These are phyloP conservation scores for Aplodontia rufa DNA, from an alignment of 2,113 vertebrate genomes.

Conservation along the genomic window DNA sequence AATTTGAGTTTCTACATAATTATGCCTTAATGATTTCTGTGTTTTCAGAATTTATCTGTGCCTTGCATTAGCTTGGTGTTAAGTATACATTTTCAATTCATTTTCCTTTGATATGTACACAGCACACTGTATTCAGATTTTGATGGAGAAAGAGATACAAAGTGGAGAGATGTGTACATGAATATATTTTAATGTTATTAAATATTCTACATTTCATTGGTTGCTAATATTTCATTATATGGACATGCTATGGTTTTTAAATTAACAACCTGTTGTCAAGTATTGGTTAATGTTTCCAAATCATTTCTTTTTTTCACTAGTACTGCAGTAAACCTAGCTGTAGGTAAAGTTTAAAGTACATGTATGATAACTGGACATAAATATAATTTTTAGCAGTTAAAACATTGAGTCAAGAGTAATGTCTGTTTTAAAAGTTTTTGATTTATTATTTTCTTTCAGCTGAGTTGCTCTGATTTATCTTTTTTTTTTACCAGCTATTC, in stretches of 20 bases:
- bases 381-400: conserved; percentile 36
- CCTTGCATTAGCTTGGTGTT: background rate
- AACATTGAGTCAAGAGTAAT: conserved; percentile 7
- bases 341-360: background rate
- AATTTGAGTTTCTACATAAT: conserved; percentile 13
- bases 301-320: conserved; percentile 38
- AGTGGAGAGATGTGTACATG: background rate
- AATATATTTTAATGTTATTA: background rate
- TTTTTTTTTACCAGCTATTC: background rate
- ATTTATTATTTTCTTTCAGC: conserved; percentile 3
- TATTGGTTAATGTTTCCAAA: conserved; percentile 8
- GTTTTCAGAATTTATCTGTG: conserved; percentile 23
- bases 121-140: conserved; percentile 15
- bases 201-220: conserved; percentile 22
- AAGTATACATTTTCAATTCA: background rate
- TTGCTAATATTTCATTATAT: background rate
- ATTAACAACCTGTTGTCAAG: background rate
- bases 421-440: conserved; percentile 14
- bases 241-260: background rate
- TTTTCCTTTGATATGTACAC: background rate
- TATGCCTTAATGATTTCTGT: conserved; percentile 10
- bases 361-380: background rate
- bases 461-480: background rate
- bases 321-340: background rate
- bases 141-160: background rate